Evolutionary conservation across 92 coral and sea anemone species (phyloP).

Genomic region (Metridium senile): DNA sequence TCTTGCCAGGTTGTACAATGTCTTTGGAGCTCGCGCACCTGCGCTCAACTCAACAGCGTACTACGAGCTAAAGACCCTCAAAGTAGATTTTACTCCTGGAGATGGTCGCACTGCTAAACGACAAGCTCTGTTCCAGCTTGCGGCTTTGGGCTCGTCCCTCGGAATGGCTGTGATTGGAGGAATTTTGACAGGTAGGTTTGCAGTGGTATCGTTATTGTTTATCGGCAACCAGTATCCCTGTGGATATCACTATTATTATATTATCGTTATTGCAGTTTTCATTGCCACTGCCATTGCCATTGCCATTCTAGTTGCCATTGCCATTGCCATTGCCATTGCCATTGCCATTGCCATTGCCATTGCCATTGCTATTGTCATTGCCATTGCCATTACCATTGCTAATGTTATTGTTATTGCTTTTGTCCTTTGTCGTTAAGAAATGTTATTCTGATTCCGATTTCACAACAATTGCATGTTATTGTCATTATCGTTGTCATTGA

Average conservation of each 20-base stretch:
- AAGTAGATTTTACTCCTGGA: constrained; percentile 51
- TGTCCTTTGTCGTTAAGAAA: too few relatives aligned
- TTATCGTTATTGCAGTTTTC: not conserved
- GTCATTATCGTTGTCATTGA: not conserved
- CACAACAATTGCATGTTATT: too few relatives aligned
- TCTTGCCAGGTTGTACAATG: constrained; percentile 36
- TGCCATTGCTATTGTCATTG: too few relatives aligned
- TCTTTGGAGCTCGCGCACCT: constrained; percentile 60
- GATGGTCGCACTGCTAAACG: constrained; percentile 67
- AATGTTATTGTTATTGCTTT: too few relatives aligned
- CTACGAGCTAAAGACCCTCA: constrained; percentile 30
- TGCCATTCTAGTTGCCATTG: not conserved
- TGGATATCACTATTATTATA: too few relatives aligned
- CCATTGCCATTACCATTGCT: too few relatives aligned
- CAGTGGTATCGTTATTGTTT: not conserved
- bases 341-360: too few relatives aligned
- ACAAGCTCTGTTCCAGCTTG: constrained; percentile 88
- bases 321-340: too few relatives aligned
- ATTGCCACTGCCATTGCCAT: not conserved
- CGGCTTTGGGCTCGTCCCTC: constrained; percentile 66
- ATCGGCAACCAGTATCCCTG: too few relatives aligned
- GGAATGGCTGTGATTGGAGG: constrained; percentile 82
- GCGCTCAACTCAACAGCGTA: constrained; percentile 53
- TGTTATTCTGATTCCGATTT: too few relatives aligned
- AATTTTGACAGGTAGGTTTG: constrained; percentile 63